phyloP scores from a whole-genome alignment of 1,140 invertebrate genomes.

The Homalodisca vitripennis region DNA sequence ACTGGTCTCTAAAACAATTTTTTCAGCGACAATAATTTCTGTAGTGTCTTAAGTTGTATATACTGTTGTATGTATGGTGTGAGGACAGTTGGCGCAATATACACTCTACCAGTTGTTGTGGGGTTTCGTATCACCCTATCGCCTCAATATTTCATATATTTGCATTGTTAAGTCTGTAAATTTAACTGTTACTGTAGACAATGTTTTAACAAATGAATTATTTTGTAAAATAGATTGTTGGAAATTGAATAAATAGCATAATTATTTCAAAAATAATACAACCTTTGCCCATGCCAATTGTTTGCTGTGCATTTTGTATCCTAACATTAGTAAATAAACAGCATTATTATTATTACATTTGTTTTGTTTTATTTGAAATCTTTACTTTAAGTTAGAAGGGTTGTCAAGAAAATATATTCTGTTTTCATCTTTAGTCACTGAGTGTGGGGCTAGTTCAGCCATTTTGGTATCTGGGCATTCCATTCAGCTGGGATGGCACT shows the following conservation, averaged over 20 bases:
- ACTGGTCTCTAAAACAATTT: background rate
- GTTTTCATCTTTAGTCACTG: no score
- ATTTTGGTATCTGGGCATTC: no score
- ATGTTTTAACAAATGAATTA: slow-evolving; percentile 14
- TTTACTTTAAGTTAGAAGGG: no score
- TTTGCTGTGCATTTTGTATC: slow-evolving; percentile 30
- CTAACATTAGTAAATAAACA: slow-evolving; percentile 30
- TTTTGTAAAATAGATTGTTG: slow-evolving; percentile 30
- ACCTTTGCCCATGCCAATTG: slow-evolving; percentile 22
- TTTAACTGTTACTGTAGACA: slow-evolving; percentile 25
- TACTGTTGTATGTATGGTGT: no score
- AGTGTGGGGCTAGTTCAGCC: no score
- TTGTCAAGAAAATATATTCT: no score
- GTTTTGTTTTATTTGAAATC: background rate
- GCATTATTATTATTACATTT: slow-evolving; percentile 24
- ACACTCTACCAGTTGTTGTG: no score
- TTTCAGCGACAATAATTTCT: slow-evolving; percentile 3
- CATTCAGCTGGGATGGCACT: no score
- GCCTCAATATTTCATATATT: slow-evolving; percentile 26
- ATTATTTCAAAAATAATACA: slow-evolving; percentile 18
- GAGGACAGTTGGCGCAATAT: background rate
- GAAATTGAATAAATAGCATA: slow-evolving; percentile 20
- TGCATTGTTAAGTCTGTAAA: slow-evolving; percentile 26
- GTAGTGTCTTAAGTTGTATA: slow-evolving; percentile 8
- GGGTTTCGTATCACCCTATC: no score